Percentiles rank a stretch among this genome's conserved stretches.
Conservation (phyloP, 2,888 invertebrate species). For the Willowsia nigromaculata region DNA sequence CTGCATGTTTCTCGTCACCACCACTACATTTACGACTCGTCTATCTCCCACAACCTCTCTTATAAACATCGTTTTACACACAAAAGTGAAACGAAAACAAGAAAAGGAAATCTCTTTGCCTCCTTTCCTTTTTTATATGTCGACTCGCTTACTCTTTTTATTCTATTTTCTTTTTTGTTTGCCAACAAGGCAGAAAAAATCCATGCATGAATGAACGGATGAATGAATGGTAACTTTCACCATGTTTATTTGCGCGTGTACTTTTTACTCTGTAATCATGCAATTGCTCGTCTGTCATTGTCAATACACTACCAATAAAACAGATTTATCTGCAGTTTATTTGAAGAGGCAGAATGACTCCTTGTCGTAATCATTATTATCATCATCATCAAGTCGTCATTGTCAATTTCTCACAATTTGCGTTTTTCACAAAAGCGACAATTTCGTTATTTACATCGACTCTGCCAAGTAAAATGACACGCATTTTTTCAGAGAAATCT, state of each 20-base stretch:
- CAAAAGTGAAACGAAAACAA: neutral
- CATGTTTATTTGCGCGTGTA: neutral
- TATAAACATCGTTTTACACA: neutral
- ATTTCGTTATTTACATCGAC: no score
- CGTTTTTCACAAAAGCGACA: no score
- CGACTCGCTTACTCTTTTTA: neutral
- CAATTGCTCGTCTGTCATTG: neutral
- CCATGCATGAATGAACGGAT: slow-evolving; percentile 24
- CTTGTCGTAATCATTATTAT: no score
- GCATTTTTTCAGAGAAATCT: no score
- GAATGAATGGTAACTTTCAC: neutral
- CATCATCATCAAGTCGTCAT: no score
- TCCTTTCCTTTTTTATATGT: neutral
- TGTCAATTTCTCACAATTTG: no score
- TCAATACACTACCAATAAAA: neutral
- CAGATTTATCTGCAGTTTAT: neutral
- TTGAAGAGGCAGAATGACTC: neutral
- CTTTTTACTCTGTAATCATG: neutral
- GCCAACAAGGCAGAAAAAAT: neutral
- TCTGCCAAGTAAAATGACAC: no score
- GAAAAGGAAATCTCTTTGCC: slow-evolving; percentile 25
- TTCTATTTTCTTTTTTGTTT: neutral
- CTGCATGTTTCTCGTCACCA: neutral
- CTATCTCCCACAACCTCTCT: neutral
- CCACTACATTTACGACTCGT: neutral